These are phyloP conservation scores for Tachysurus vachellii DNA, from an alignment of 2,113 vertebrate species.

Conservation along the genomic window DNA sequence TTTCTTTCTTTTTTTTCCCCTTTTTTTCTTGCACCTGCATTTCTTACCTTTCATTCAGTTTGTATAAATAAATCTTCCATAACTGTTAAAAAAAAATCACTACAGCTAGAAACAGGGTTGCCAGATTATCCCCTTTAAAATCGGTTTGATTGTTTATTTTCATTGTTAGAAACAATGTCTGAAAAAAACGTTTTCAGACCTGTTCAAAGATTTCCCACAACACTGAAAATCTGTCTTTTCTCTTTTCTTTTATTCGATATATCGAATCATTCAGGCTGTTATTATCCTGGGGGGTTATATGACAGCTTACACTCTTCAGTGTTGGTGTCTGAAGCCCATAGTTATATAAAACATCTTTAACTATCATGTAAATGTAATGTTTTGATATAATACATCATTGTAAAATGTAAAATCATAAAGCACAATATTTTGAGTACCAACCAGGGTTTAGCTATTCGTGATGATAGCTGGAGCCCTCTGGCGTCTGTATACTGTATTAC, in stretches of 20 bases:
- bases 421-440: not conserved
- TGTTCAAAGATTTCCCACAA: not conserved
- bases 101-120: not conserved
- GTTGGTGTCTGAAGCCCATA: not conserved
- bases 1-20: not conserved
- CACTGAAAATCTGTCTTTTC: not conserved
- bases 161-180: too few species aligned
- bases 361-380: not conserved
- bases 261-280: too few species aligned
- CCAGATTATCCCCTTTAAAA: not conserved
- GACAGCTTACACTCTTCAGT: too few species aligned
- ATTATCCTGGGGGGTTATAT: too few species aligned
- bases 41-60: not conserved
- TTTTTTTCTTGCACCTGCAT: not conserved
- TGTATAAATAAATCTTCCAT: not conserved
- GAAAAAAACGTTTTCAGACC: too few species aligned
- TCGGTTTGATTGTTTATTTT: too few species aligned
- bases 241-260: too few species aligned
- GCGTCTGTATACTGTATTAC: not conserved
- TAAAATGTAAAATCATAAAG: not conserved
- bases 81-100: not conserved
- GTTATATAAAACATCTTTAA: not conserved
- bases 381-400: not conserved
- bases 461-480: not conserved
- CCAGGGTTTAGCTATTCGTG: not conserved